Conservation (phyloP, 2,113 vertebrate genomes). For the Callorhinus ursinus region DNA sequence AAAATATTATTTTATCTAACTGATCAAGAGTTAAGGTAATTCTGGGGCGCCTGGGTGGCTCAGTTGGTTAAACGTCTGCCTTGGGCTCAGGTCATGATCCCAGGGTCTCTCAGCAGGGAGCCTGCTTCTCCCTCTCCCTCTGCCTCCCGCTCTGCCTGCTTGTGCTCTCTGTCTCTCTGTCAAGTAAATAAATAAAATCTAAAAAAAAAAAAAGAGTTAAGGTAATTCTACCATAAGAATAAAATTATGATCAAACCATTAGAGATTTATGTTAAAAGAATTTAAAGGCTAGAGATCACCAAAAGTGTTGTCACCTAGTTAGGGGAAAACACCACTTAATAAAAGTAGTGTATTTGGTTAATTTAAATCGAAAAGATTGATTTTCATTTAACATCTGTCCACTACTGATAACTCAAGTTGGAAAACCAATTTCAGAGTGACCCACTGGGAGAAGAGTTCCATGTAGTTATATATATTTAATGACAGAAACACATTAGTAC, state of each 20-base stretch:
- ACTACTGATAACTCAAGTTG: conserved; percentile 42
- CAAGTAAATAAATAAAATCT: too few species aligned
- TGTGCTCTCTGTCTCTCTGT: too few species aligned
- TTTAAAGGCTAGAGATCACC: conserved; percentile 28
- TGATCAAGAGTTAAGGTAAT: background rate
- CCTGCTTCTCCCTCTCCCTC: too few species aligned
- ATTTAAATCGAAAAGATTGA: conserved; percentile 61
- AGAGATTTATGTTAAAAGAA: background rate
- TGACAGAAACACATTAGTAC: conserved; percentile 52
- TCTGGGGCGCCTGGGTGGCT: background rate
- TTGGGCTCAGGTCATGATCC: too few species aligned
- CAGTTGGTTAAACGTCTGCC: too few species aligned
- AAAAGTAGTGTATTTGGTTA: conserved; percentile 7
- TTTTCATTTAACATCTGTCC: conserved; percentile 77
- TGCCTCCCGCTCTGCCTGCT: too few species aligned
- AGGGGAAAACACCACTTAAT: conserved; percentile 44
- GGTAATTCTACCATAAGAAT: background rate
- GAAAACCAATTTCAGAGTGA: conserved; percentile 74
- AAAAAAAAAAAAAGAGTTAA: background rate
- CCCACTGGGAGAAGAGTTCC: background rate
- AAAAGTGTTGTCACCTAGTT: conserved; percentile 45
- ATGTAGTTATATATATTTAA: conserved; percentile 46
- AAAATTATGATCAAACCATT: background rate
- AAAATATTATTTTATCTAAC: conserved; percentile 8
- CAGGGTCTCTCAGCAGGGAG: too few species aligned